Base-by-base conservation (phyloP, 2,797 vertebrate genomes). In the Peromyscus attwateri region DNA sequence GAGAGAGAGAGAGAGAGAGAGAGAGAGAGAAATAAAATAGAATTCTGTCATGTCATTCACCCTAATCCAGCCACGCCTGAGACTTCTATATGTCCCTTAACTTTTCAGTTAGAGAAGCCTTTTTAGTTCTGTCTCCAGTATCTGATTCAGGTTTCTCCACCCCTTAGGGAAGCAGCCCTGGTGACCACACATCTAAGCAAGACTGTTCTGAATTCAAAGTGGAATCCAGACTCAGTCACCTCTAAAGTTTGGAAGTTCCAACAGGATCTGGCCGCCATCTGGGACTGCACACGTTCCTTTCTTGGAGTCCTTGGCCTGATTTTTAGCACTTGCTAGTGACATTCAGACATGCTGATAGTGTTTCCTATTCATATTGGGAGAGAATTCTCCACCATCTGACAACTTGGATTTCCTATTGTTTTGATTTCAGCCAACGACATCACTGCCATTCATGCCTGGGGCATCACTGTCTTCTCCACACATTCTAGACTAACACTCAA, bases 1-100 rank as follows among this genome's bases (percentile, higher is more conserved):
- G 29, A 31, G 64, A 66, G 64, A 31, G 21, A 12, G 34, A 9
- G 16, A 19, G 77, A 34, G 16, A 10, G 17, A 34, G 31, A 12
- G 29, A 62, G 62, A 14, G 13, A 14, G 0, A 0, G 25, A 49
- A 31, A 4, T 19, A 16, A 10, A 27, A 17, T 29, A 73, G 13
- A 43, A 60, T n/a, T 60, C n/a, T 14, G 37, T 16, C 37, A 1
- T 0, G 0, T 10, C 25, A 14, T 9, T 25, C 64, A 43, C 68
- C 52, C 40, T 14, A 75, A 71, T 75, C 73, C 43, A 91, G 87
- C 73, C 62, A 16, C 10, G 66, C 62, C 46, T 37, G 43, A 62
- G 37, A 37, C 71, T 37, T 19, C 3, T 0, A 0, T 16, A 14
- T n/a, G n/a, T 0, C 9, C 23, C 19, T 76, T 57, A 7, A 43